Evolutionary conservation across 2,888 invertebrate genomes (phyloP), one percentile per base, ranked within the genome.

Genomic region (Pristionchus exspectatus): DNA sequence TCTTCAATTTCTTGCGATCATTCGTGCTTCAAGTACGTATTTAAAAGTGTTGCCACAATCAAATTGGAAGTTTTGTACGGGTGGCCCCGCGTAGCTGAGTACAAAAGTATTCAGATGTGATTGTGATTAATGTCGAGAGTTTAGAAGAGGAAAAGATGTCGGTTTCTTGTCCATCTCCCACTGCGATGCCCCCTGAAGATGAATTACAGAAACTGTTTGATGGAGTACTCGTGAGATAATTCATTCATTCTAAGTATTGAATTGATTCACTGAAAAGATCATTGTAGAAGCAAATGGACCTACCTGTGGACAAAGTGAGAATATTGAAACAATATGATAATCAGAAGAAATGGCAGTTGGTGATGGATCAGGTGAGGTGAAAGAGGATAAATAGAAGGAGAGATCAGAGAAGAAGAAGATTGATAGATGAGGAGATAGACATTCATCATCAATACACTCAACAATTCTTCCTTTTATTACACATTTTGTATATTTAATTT

Each of bases 301-400:
- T 99, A 93, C 99, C 99, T 38, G 98, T 99, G 63, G 99, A 99
- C 96, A 99, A 99, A 96, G 98, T 98, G 94, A 98, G 98, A 96
- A 96, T 98, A 69, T 96, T 98, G 92, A 97, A 97, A 94, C 97
- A 97, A 95, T 99, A 99, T 95, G 98, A 98, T 96, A 97, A 97
- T 96, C 98, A 98, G 95, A 98, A 98, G 96, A 99, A 99, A 96
- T 99, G 99, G 99, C 98, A 99, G 96, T 97, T 99, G 96, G 98
- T 99, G 96, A 98, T 98, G 96, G 99, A 99, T 97, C 98, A 98
- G 97, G 97, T 97, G 59, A 84, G 54, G 24, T 66, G 38, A n/a
- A 18, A 18, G 54, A 56, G 84, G 66, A 18, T n/a, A 38, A 27
- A 87, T 18, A 5, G 72, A 54, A 24, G 81, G n/a, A 27, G 18